Evolutionary conservation across 1,140 invertebrate species (phyloP), one percentile per base, ranked within the genome.

Genomic region (Danaus melanippus): DNA sequence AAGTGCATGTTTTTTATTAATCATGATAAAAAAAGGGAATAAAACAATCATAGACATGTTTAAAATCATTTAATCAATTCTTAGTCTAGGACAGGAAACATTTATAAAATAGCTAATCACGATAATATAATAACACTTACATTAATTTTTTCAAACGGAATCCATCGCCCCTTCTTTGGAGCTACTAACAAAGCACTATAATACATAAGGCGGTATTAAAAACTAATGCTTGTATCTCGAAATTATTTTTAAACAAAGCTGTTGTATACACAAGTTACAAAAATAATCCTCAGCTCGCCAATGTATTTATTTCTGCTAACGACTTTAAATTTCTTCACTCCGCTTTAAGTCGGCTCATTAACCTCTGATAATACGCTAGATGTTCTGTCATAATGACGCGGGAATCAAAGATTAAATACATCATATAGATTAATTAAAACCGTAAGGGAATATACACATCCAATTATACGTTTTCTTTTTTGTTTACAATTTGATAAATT

Each of bases 61-160:
- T 32, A 32, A 32, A 32, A 32, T 32, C 21, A 32, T 32, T 32
- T 59, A 42, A 48, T 71, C 65, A 72, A 79, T 67, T 81, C 76
- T 15, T 81, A 84, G 60, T 65, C 63, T 81, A 84, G 54, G 69
- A 83, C 76, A 79, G 76, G 78, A 76, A 83, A 82, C 79, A 82
- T 84, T 84, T 74, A 82, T 76, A 81, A 79, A 84, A 81, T 80
- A 84, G 76, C 78, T 84, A 81, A 70, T 78, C 72, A 76, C 70
- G 77, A 80, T 79, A 72, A 69, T 78, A 80, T 76, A 79, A 79
- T 74, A 79, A 71, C 59, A 46, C 59, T 72, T 77, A 69, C 61
- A 53, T 60, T 69, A 63, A 61, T 53, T 60, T 58, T 64, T 64
- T 61, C 51, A 47, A 60, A 47, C 15, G 44, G 21, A 54, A 60